Evolutionary conservation across 2,888 invertebrate genomes (phyloP).

Genomic region (Agrochola lota): DNA sequence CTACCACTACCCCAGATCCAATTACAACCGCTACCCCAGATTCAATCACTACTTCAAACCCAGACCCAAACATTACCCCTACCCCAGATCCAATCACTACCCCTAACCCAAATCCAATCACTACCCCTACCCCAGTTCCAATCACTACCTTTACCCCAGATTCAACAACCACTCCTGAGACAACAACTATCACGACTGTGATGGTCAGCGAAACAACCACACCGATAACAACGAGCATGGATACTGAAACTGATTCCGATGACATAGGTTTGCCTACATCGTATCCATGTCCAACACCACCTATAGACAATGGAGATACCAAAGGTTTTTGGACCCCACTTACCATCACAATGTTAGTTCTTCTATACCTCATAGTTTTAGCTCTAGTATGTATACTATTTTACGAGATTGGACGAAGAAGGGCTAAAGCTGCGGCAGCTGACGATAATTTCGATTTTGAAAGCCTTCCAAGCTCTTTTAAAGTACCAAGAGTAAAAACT

Average conservation of each 20-base stretch:
- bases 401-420: slow-evolving; percentile 62
- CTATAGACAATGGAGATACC: neutral
- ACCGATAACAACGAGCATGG: neutral
- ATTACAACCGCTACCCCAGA: neutral
- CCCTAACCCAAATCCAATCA: neutral
- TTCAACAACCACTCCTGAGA: neutral
- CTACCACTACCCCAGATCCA: neutral
- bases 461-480: slow-evolving; percentile 42
- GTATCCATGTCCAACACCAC: slow-evolving; percentile 38
- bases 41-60: neutral
- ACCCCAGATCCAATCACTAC: neutral
- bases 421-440: slow-evolving; percentile 29
- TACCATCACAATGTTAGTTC: slow-evolving; percentile 61
- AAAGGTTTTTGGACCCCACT: slow-evolving; percentile 67
- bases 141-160: neutral
- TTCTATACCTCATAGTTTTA: slow-evolving; percentile 58
- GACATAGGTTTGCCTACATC: slow-evolving; percentile 15
- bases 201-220: neutral
- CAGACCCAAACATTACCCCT: neutral
- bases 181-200: neutral
- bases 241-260: slow-evolving; percentile 15
- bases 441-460: slow-evolving; percentile 43
- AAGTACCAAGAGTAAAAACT: slow-evolving; percentile 62
- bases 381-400: slow-evolving; percentile 54
- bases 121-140: neutral